Percentiles rank a stretch among this genome's conserved stretches.
Evolutionary conservation across 2,113 vertebrate genomes (phyloP).

Genomic region (Osmerus eperlanus): DNA sequence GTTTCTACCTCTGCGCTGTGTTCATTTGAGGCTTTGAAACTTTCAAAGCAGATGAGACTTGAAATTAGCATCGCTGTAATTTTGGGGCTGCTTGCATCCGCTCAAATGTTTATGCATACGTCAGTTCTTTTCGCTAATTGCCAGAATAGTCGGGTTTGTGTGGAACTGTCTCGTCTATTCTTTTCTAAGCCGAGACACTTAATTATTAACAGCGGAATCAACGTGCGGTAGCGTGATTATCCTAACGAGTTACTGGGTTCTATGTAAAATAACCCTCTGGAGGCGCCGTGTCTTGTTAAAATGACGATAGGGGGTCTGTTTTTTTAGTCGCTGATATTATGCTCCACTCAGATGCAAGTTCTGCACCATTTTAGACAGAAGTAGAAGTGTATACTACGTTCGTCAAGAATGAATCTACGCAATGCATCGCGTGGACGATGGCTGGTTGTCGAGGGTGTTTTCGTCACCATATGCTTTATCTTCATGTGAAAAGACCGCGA

Average conservation of each 20-base stretch:
- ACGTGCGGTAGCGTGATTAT: conserved; percentile 74
- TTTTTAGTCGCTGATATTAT: conserved; percentile 38
- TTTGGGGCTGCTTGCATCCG: conserved; percentile 43
- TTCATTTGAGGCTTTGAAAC: conserved; percentile 39
- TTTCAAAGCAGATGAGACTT: conserved; percentile 39
- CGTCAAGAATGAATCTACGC: too few species aligned
- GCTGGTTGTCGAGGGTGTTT: too few species aligned
- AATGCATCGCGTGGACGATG: too few species aligned
- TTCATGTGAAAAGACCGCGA: too few species aligned
- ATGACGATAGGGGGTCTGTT: conserved; percentile 48
- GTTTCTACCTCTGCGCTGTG: neutral
- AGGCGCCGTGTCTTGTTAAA: conserved; percentile 65
- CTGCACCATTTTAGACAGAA: too few species aligned
- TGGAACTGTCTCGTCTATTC: conserved; percentile 58
- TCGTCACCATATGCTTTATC: too few species aligned
- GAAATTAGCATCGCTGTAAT: conserved; percentile 50
- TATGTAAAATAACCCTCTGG: conserved; percentile 61
- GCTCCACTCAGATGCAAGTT: neutral
- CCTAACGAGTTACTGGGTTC: conserved; percentile 69
- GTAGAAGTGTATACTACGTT: too few species aligned
- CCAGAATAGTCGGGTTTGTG: conserved; percentile 57
- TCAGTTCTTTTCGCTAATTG: conserved; percentile 64
- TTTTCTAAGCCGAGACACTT: conserved; percentile 46
- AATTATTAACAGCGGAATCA: conserved; percentile 71
- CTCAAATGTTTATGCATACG: conserved; percentile 52